Evolutionary conservation across 1,140 invertebrate genomes (phyloP).

Genomic region (Eufriesea mexicana): DNA sequence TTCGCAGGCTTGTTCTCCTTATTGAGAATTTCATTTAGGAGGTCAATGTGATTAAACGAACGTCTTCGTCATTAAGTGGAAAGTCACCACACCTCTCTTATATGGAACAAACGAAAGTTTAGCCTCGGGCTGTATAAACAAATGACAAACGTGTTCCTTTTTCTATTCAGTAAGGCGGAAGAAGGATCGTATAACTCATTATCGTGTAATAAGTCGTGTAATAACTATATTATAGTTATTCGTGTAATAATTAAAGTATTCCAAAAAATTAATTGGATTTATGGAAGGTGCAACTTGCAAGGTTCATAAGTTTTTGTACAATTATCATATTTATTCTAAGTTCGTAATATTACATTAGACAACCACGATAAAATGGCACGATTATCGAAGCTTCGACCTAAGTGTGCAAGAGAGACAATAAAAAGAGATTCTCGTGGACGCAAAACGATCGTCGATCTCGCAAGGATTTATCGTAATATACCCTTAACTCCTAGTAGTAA

Average conservation of each 20-base stretch:
- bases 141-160: not conserved
- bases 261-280: no score
- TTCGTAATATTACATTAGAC: slow-evolving; percentile 50
- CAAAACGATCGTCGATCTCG: not conserved
- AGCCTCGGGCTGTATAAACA: not conserved
- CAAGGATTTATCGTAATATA: slow-evolving; percentile 16
- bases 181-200: no score
- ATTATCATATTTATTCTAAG: slow-evolving; percentile 56
- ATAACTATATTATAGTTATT: no score
- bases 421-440: slow-evolving; percentile 4
- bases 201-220: no score
- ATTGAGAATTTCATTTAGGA: not conserved
- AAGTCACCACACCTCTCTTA: slow-evolving; percentile 42
- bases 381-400: slow-evolving; percentile 50
- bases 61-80: slow-evolving; percentile 34
- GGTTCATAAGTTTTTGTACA: slow-evolving; percentile 22
- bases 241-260: no score
- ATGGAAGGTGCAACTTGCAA: not conserved
- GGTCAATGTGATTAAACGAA: not conserved
- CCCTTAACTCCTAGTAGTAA: slow-evolving; percentile 32
- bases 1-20: no score
- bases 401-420: slow-evolving; percentile 10
- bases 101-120: slow-evolving; percentile 51
- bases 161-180: not conserved
- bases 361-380: slow-evolving; percentile 54